Evolutionary conservation across 2,797 vertebrate genomes (phyloP), one percentile per base, ranked within the genome.

Genomic region (Acanthurus lineatus): DNA sequence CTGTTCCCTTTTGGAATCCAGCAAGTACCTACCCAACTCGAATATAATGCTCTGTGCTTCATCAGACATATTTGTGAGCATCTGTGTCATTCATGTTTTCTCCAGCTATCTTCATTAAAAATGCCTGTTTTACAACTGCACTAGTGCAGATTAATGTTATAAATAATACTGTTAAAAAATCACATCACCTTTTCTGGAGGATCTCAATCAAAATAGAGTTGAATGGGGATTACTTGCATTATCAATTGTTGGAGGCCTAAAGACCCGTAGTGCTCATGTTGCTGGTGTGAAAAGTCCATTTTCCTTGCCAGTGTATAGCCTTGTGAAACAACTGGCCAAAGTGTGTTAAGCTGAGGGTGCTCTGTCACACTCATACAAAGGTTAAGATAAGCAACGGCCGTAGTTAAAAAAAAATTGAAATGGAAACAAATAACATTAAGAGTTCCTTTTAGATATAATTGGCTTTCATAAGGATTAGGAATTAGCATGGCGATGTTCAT

Each of bases 61-160:
- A n/a, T n/a, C n/a, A n/a, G n/a, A n/a, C n/a, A n/a, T n/a, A n/a
- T n/a, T n/a, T n/a, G n/a, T n/a, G n/a, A n/a, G n/a, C n/a, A n/a
- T 19, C 48, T 59, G 40, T 51, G 69, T 54, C 54, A 77, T 64
- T 76, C 40, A 70, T 66, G 70, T 44, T 20, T 19, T 22, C 35
- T n/a, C 48, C 42, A 65, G 66, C n/a, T 52, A 49, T 64, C 17
- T 44, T 45, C 25, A 59, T 79, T 51, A 83, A 74, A 81, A 71
- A 74, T 65, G 71, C 67, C 77, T 66, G 44, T 25, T 66, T 60
- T 22, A 42, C 45, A 67, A 71, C 38, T 58, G 56, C 57, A 67
- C 61, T 45, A 59, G 45, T 14, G 49, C 65, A 16, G 48, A 42
- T 53, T 35, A 48, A 49, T 32, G 25, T 16, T 38, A 68, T 70